Evolutionary conservation across 1,140 invertebrate species (phyloP).

Genomic region (Dreissena rostriformis): DNA sequence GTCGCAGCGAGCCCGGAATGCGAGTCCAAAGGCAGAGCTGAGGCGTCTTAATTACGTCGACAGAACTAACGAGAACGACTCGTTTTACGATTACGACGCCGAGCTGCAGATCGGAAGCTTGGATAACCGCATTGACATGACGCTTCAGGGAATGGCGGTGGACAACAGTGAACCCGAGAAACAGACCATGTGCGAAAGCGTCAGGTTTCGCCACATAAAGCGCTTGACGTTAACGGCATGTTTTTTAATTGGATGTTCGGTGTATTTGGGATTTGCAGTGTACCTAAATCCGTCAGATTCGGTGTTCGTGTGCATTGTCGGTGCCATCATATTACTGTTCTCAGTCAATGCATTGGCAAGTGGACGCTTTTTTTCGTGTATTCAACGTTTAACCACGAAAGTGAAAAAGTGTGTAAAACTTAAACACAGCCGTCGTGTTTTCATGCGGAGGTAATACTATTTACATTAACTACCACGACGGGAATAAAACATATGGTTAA

Average conservation of each 20-base stretch:
- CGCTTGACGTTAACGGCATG: not conserved
- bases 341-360: conserved; percentile 23
- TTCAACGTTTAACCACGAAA: not conserved
- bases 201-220: no score
- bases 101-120: no score
- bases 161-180: no score
- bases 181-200: no score
- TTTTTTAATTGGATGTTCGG: conserved; percentile 31
- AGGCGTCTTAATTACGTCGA: no score
- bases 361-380: not conserved
- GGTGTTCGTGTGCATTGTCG: conserved; percentile 20
- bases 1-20: no score
- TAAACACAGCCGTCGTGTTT: not conserved
- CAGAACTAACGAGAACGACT: no score
- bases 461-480: not conserved
- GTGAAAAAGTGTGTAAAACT: conserved; percentile 11
- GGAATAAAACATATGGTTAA: not conserved
- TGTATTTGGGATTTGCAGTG: conserved; percentile 39
- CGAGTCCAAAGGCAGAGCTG: no score
- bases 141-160: no score
- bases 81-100: no score
- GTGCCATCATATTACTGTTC: not conserved
- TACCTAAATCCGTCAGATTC: conserved; percentile 31
- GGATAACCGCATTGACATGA: no score
- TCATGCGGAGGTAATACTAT: conserved; percentile 14